Base-by-base conservation (phyloP, 2,113 vertebrate species). In the Ramphastos sulfuratus region DNA sequence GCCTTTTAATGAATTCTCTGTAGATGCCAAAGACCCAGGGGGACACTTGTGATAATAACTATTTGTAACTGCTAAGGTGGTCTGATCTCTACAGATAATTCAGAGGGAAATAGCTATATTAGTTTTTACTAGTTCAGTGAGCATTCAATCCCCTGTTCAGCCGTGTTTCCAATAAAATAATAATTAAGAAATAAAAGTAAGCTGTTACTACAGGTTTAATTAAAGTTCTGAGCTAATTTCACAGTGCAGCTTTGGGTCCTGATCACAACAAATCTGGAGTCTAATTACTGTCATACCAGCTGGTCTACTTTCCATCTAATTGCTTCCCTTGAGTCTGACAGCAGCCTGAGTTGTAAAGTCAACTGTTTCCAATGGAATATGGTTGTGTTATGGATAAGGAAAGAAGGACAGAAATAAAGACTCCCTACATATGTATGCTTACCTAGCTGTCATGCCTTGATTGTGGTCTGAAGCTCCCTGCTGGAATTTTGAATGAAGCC, bases 201-300 rank as follows among this genome's bases (percentile, higher is more conserved):
- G 58, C 81, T 95, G 82, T 87, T 93, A 80, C 55, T 90, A 92
- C 30, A 91, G 44, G 35, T 97, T 96, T 96, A 97, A 96, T 97
- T 96, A 95, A 93, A 96, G 75, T 93, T 95, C 56, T 86, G 44
- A 88, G 78, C 59, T 92, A 95, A 96, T 96, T 94, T 96, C 85
- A 80, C 21, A 69, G 65, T 67, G 44, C 7, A 72, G 78, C 65
- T 94, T 92, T 87, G 72, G 61, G 77, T 92, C 75, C 60, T 92
- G 74, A 74, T 85, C 94, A 89, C 77, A 92, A 89, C 69, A 93
- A 66, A 85, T 85, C 92, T 94, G 52, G 52, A 90, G 52, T 67
- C 89, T 95, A 95, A 96, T 96, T 96, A 91, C 76, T 93, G 81
- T 91, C 89, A 93, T 90, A 92, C 83, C 87, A 95, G 89, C 91